Evolutionary conservation across 2,888 invertebrate species (phyloP).

Genomic region (Melanchra persicariae): DNA sequence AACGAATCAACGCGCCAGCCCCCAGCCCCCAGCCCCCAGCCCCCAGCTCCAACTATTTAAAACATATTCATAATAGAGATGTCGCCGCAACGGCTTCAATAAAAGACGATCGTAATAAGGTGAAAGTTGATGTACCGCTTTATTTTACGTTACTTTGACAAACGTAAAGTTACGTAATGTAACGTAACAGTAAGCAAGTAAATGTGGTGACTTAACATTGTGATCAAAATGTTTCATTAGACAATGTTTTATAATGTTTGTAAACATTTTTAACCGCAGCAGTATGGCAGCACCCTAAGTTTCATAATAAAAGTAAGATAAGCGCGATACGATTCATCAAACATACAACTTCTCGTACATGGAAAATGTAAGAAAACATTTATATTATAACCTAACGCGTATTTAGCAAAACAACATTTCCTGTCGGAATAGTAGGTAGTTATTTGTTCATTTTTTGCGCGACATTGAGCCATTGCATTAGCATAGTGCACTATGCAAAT

Average conservation of each 20-base stretch:
- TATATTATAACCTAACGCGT: background rate
- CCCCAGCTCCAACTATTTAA: slow-evolving; percentile 41
- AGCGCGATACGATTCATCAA: no score
- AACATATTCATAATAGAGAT: slow-evolving; percentile 17
- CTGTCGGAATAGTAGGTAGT: background rate
- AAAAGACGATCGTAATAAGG: background rate
- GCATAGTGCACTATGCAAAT: slow-evolving; percentile 37
- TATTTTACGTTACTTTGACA: no score
- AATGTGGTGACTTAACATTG: no score
- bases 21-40: no score
- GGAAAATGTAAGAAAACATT: background rate
- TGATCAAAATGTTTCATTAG: no score
- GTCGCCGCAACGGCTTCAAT: background rate
- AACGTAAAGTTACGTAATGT: no score
- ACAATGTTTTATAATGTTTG: no score
- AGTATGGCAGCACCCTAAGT: no score
- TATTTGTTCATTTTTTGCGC: slow-evolving; percentile 9
- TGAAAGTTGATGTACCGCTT: background rate
- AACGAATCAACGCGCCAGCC: slow-evolving; percentile 65
- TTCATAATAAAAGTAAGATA: no score
- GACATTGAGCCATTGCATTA: slow-evolving; percentile 9
- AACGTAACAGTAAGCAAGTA: no score
- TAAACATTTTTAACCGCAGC: no score
- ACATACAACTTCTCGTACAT: background rate
- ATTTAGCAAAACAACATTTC: slow-evolving; percentile 41